Percentiles rank a stretch among this genome's conserved stretches.
Evolutionary conservation across 1,140 invertebrate species (phyloP).

Genomic region (Apolygus lucorum): DNA sequence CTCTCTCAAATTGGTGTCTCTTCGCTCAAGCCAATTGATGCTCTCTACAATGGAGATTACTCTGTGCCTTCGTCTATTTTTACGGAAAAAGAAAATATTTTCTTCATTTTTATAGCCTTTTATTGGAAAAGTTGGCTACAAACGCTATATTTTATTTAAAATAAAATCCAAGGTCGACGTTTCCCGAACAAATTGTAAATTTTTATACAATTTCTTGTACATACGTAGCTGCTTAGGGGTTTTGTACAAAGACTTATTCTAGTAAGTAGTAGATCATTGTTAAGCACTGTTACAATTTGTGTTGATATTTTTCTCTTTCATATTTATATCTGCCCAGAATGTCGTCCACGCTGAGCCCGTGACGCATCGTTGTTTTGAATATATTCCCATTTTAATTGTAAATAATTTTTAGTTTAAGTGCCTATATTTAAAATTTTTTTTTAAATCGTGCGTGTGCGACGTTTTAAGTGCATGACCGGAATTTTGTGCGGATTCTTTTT

Average conservation of each 20-base stretch:
- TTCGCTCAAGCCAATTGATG: neutral
- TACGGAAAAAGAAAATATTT: neutral
- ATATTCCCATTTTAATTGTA: neutral
- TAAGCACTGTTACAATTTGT: too few species aligned
- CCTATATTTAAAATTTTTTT: neutral
- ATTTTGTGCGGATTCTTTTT: neutral
- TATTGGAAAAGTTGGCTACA: neutral
- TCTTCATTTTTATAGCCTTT: neutral
- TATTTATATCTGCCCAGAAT: neutral
- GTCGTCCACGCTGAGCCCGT: neutral
- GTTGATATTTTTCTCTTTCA: neutral
- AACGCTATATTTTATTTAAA: neutral
- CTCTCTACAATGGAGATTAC: conserved; percentile 8
- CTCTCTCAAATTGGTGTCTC: neutral
- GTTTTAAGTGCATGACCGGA: neutral
- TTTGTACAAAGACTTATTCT: neutral
- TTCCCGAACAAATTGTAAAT: neutral
- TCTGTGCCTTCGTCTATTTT: conserved; percentile 11
- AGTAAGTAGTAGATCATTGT: neutral
- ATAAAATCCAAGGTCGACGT: neutral
- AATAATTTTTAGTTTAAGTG: neutral
- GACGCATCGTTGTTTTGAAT: neutral
- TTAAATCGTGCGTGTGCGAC: too few species aligned
- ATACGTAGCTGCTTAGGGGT: neutral
- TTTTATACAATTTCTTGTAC: neutral